phyloP scores from a whole-genome alignment of 2,888 invertebrate species.

The Subacronicta megacephala region DNA sequence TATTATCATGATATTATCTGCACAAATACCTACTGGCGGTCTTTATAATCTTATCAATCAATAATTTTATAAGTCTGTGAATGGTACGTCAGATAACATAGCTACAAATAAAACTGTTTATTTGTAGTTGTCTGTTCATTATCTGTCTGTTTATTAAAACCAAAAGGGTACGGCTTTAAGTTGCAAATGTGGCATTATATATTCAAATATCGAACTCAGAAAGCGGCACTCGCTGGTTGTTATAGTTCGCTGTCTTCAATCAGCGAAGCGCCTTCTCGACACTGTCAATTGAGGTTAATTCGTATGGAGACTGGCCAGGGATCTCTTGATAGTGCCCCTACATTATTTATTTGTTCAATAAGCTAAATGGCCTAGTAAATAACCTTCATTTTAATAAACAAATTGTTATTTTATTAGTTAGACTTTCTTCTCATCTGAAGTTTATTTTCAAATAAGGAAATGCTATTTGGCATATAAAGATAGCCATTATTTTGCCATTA shows the following conservation, averaged over 20 bases:
- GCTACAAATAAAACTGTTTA: constrained; percentile 15
- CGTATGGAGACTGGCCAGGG: constrained; percentile 85
- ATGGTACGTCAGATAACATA: constrained; percentile 24
- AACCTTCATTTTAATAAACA: constrained; percentile 66
- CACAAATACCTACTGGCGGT: constrained; percentile 25
- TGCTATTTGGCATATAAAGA: constrained; percentile 32
- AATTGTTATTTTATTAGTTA: constrained; percentile 61
- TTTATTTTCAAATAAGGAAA: constrained; percentile 32
- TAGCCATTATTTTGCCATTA: constrained; percentile 34
- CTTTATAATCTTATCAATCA: constrained; percentile 55
- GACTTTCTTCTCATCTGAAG: constrained; percentile 43
- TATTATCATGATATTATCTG: constrained; percentile 46
- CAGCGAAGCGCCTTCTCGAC: constrained; percentile 86
- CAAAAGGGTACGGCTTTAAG: constrained; percentile 16
- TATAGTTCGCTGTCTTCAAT: constrained; percentile 82
- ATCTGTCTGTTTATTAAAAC: constrained; percentile 4
- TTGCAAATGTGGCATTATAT: constrained; percentile 58
- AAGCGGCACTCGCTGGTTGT: constrained; percentile 72
- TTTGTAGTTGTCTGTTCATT: too few species aligned
- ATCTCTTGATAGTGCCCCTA: constrained; percentile 82
- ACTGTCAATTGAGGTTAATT: constrained; percentile 89
- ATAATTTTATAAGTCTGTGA: constrained; percentile 38
- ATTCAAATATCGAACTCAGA: constrained; percentile 73
- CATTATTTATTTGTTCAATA: constrained; percentile 86
- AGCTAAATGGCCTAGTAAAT: constrained; percentile 79